Conservation (phyloP, 2,113 vertebrate genomes). For the Brachyistius frenatus region DNA sequence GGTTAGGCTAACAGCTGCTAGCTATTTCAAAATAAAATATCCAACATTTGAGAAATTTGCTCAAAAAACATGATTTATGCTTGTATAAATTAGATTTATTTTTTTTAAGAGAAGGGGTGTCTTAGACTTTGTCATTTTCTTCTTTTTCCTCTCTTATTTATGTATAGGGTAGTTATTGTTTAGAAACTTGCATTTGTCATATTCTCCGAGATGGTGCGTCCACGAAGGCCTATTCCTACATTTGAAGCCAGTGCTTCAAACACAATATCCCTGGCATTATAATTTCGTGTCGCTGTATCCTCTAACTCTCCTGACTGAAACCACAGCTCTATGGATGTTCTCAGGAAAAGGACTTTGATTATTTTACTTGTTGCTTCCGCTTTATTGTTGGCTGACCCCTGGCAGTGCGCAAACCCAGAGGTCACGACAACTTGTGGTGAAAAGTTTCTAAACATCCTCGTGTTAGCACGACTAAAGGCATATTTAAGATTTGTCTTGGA, state of each 20-base stretch:
- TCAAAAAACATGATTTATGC: too few relatives aligned
- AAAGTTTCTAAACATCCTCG: conserved; percentile 78
- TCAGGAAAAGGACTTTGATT: conserved; percentile 84
- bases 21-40: too few relatives aligned
- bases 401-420: conserved; percentile 61
- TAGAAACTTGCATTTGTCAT: not conserved
- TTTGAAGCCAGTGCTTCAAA: not conserved
- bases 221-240: not conserved
- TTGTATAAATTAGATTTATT: too few relatives aligned
- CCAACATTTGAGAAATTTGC: too few relatives aligned
- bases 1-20: too few relatives aligned
- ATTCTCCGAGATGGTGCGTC: not conserved
- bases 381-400: conserved; percentile 79
- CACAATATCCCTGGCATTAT: conserved; percentile 6
- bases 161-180: not conserved
- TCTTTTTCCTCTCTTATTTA: not conserved
- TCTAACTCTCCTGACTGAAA: conserved; percentile 45
- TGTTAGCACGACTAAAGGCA: conserved; percentile 74
- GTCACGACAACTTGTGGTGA: conserved; percentile 70
- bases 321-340: conserved; percentile 59
- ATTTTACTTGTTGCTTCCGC: conserved; percentile 82
- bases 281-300: conserved; percentile 13
- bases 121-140: too few relatives aligned
- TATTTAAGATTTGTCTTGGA: conserved; percentile 76
- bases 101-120: too few relatives aligned